phyloP scores from a whole-genome alignment of 2,113 vertebrate species.

The Pachyramphus minor region DNA sequence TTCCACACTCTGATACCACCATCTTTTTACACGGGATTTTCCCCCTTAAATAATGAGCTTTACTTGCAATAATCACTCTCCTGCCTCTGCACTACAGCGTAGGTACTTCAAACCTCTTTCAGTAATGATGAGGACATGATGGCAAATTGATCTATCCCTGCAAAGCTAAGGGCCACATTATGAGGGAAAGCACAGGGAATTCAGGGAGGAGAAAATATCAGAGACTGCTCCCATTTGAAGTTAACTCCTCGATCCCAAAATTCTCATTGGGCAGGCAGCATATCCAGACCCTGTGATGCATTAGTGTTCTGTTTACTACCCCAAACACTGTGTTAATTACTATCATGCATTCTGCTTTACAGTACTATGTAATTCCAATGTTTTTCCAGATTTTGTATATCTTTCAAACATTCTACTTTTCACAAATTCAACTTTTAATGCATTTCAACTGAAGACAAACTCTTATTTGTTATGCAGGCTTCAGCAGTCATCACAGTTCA shows the following conservation, averaged over 20 bases:
- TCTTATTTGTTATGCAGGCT: neutral
- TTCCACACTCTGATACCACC: neutral
- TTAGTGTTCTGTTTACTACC: neutral
- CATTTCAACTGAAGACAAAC: neutral
- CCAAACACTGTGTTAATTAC: neutral
- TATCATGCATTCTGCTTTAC: neutral
- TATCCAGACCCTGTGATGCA: neutral
- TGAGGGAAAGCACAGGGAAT: neutral
- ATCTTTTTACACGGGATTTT: neutral
- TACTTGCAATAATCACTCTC: neutral
- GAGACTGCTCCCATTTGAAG: neutral
- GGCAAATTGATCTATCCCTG: neutral
- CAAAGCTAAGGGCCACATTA: neutral
- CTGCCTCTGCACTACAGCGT: neutral
- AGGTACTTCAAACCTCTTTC: neutral
- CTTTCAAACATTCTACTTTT: neutral
- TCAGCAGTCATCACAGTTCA: neutral
- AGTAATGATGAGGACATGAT: neutral
- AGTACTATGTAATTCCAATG: neutral
- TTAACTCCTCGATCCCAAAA: neutral
- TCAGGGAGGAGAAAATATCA: neutral
- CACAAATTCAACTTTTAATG: neutral
- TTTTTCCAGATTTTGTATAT: neutral
- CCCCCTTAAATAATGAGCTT: neutral
- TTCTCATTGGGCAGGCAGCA: neutral